phyloP scores from a whole-genome alignment of 2,888 invertebrate genomes.

The Nymphalis c-album region DNA sequence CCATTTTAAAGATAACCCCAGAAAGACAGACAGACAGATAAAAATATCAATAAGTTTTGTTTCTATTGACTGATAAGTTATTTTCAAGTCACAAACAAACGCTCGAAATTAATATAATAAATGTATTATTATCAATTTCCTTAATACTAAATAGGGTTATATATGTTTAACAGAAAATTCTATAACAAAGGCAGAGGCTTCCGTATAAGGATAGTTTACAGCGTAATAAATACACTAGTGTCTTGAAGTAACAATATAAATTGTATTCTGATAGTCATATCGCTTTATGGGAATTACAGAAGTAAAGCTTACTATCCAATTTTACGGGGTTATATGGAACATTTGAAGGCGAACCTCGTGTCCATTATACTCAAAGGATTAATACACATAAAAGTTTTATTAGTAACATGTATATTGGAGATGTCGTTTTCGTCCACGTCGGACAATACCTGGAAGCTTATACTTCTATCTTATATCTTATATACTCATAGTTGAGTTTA shows the following conservation, averaged over 20 bases:
- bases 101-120: too few species aligned
- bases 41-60: too few species aligned
- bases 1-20: too few species aligned
- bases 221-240: slow-evolving; percentile 6
- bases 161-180: not conserved
- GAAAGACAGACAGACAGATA: too few species aligned
- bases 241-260: slow-evolving; percentile 22
- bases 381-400: not conserved
- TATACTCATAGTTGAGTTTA: too few species aligned
- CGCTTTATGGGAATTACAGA: slow-evolving; percentile 18
- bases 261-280: slow-evolving; percentile 23
- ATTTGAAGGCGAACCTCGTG: not conserved
- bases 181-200: not conserved
- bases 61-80: too few species aligned
- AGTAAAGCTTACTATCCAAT: slow-evolving; percentile 13
- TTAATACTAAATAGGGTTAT: not conserved
- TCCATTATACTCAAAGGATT: not conserved
- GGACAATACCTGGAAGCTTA: too few species aligned
- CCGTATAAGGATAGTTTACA: slow-evolving; percentile 6
- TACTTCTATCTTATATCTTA: too few species aligned
- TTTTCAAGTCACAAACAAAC: too few species aligned
- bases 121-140: not conserved
- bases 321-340: slow-evolving; percentile 19
- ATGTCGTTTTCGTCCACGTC: too few species aligned
- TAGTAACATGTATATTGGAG: not conserved